Conservation (phyloP, 2,888 invertebrate species). For the Strigamia maritima region DNA sequence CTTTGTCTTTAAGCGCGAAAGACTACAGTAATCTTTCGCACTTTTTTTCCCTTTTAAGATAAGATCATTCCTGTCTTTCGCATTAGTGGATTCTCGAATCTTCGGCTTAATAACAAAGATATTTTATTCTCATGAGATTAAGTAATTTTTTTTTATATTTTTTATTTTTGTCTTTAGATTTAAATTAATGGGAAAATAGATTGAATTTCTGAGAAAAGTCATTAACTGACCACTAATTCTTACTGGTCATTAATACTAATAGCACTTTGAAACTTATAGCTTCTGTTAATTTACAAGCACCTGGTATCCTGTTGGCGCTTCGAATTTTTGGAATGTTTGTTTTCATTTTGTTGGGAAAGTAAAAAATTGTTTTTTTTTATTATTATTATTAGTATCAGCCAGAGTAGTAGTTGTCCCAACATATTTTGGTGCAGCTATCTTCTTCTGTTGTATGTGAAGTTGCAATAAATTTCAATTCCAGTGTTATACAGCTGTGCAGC, state of each 20-base stretch:
- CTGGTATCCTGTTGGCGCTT: not conserved
- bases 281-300: slow-evolving; percentile 4
- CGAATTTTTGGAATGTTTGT: no score
- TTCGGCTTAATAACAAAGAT: no score
- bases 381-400: no score
- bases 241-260: not conserved
- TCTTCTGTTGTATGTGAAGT: not conserved
- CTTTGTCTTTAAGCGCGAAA: no score
- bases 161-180: no score
- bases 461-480: not conserved
- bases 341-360: not conserved
- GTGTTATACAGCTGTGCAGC: not conserved
- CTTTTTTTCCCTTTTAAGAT: no score
- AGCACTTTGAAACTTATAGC: not conserved
- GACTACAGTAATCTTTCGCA: no score
- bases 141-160: no score
- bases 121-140: no score
- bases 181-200: no score
- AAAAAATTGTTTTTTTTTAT: not conserved
- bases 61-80: no score
- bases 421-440: not conserved
- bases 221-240: not conserved
- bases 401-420: not conserved
- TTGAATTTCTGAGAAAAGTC: not conserved
- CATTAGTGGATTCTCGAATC: no score